A percentile compares a stretch with the other conserved stretches of the same genome.
These are phyloP conservation scores for Mungos mungo DNA, from an alignment of 2,113 vertebrate genomes.

Conservation along the genomic window DNA sequence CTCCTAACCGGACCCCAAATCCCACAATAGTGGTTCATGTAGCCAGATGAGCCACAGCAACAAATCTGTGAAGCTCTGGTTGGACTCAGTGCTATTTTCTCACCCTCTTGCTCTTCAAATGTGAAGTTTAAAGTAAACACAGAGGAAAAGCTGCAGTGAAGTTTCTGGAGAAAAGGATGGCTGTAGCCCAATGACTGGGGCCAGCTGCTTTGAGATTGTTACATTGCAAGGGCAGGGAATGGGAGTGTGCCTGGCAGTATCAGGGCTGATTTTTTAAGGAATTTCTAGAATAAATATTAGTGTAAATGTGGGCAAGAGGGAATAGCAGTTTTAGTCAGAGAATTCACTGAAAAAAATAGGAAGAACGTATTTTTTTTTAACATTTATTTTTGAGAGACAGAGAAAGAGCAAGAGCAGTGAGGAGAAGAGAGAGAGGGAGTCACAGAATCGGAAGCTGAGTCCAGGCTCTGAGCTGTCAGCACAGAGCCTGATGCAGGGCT, in stretches of 20 bases:
- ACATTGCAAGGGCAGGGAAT: conserved; percentile 32
- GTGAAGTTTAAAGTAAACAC: conserved; percentile 29
- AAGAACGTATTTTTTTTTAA: neutral
- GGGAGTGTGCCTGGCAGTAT: conserved; percentile 58
- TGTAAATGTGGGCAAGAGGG: neutral
- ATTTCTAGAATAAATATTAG: conserved; percentile 64
- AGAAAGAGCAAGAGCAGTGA: too few relatives aligned
- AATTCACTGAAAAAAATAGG: neutral
- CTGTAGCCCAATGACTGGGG: neutral
- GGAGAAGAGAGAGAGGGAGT: too few relatives aligned
- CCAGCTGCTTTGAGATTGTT: neutral
- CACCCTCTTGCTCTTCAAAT: neutral
- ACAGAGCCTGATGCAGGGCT: too few relatives aligned
- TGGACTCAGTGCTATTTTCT: neutral
- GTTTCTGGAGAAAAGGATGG: neutral
- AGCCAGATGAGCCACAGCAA: conserved; percentile 56
- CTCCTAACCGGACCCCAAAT: conserved; percentile 61
- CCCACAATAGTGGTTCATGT: conserved; percentile 41
- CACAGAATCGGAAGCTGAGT: too few relatives aligned
- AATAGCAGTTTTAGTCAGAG: neutral
- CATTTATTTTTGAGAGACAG: too few relatives aligned
- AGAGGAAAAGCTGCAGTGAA: neutral
- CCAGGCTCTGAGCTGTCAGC: too few relatives aligned
- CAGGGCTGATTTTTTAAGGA: conserved; percentile 52
- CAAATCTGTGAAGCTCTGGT: conserved; percentile 50